Evolutionary conservation across 2,797 vertebrate genomes (phyloP).

Genomic region (Spondyliosoma cantharus): DNA sequence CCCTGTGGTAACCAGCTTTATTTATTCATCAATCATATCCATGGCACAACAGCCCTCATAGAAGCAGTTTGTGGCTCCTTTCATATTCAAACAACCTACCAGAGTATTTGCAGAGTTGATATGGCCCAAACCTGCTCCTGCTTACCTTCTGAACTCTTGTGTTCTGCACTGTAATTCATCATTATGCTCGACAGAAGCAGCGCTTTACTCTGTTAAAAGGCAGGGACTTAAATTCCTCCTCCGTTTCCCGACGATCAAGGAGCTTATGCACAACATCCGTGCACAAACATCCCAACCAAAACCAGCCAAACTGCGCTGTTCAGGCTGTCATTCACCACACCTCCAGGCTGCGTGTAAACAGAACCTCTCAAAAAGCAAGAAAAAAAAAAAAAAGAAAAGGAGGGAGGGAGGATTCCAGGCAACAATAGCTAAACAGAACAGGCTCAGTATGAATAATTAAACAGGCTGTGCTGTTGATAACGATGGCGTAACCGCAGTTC

Average conservation of each 20-base stretch:
- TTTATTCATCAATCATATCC: slow-evolving; percentile 62
- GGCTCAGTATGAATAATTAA: slow-evolving; percentile 76
- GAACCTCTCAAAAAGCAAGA: slow-evolving; percentile 31
- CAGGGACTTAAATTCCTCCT: slow-evolving; percentile 20
- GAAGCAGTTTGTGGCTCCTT: slow-evolving; percentile 27
- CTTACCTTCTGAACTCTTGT: slow-evolving; percentile 18
- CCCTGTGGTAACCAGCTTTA: slow-evolving; percentile 49
- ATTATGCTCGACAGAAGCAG: neutral
- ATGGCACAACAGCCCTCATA: slow-evolving; percentile 19
- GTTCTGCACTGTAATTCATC: neutral
- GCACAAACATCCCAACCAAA: slow-evolving; percentile 12
- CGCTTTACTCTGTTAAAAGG: slow-evolving; percentile 12
- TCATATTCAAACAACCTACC: slow-evolving; percentile 45
- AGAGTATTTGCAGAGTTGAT: slow-evolving; percentile 37
- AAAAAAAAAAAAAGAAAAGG: neutral
- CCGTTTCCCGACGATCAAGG: slow-evolving; percentile 7
- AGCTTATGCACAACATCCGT: slow-evolving; percentile 17
- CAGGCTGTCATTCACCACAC: slow-evolving; percentile 31
- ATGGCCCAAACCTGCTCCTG: slow-evolving; percentile 6
- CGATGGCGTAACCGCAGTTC: slow-evolving; percentile 62
- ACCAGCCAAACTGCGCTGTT: slow-evolving; percentile 23
- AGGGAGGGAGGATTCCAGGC: slow-evolving; percentile 41
- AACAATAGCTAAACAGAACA: slow-evolving; percentile 51
- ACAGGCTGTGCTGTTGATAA: slow-evolving; percentile 62
- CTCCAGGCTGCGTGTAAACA: slow-evolving; percentile 56